Evolutionary conservation across 2,888 invertebrate genomes (phyloP), one percentile per base, ranked within the genome.

Genomic region (Ganaspis brasiliensis): DNA sequence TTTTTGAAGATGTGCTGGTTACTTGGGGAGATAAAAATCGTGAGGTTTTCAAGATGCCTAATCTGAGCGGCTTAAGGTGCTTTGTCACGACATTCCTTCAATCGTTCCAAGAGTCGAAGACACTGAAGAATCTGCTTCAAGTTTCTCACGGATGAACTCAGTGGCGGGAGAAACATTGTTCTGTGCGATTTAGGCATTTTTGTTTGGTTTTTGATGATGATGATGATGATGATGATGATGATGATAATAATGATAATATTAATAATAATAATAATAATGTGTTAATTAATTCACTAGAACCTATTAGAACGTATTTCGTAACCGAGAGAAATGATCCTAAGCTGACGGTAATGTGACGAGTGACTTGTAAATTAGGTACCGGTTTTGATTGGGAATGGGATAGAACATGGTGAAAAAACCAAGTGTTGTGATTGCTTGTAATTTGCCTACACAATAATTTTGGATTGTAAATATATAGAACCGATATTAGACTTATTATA

Each of bases 281-380:
- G n/a, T n/a, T n/a, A n/a, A 67, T 63, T 70, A 73, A 63, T 74
- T 73, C 72, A 55, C 40, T 59, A 75, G 74, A 77, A 74, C 73
- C 71, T 73, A 76, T 77, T 76, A 72, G 19, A 74, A 59, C 56
- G 57, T 72, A 82, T 79, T 82, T 81, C 73, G 78, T 76, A 78
- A 78, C 80, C 80, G 73, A 80, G 75, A 77, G 81, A 79, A 77
- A 76, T 79, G 81, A 84, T 82, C 81, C 79, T 87, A 87, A 87
- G 84, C 85, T 83, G 84, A 87, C 85, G 84, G 83, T 86, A 86
- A 86, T 87, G 76, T 83, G 87, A 87, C 87, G 79, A 84, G 78
- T 74, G 82, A 75, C 82, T 80, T 81, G 85, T 87, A 86, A 86
- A 87, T 88, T 84, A 82, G 82, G 52, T 19, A 16, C 19, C 52